Percentiles rank a stretch among this genome's conserved stretches.
These are phyloP conservation scores for Oxyteleia sp. DNA, from an alignment of 2,888 invertebrate species.

Conservation along the genomic window DNA sequence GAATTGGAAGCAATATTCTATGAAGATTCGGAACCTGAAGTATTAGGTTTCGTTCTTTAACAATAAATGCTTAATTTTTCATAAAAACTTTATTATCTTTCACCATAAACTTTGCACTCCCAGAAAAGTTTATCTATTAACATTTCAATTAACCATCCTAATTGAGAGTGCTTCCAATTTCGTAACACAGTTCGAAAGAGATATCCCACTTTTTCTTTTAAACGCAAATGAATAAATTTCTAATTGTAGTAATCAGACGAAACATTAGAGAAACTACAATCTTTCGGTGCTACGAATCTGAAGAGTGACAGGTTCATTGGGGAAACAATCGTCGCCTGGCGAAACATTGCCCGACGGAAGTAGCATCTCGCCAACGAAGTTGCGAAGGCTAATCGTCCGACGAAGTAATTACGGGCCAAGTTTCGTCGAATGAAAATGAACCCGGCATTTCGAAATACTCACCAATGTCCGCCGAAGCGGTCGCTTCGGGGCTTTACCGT, in stretches of 20 bases:
- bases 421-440: slow-evolving; percentile 78
- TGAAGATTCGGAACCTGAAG: too few species aligned
- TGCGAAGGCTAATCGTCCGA: slow-evolving; percentile 73
- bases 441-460: slow-evolving; percentile 71
- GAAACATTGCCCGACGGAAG: slow-evolving; percentile 52
- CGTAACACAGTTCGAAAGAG: slow-evolving; percentile 13
- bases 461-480: slow-evolving; percentile 72
- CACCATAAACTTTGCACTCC: too few species aligned
- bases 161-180: slow-evolving; percentile 13
- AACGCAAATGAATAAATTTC: slow-evolving; percentile 57
- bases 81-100: too few species aligned
- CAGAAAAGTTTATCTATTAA: too few species aligned
- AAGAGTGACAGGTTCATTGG: slow-evolving; percentile 72
- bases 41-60: too few species aligned
- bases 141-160: not conserved
- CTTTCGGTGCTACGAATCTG: slow-evolving; percentile 51
- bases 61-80: too few species aligned
- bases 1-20: too few species aligned
- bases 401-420: slow-evolving; percentile 77
- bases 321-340: slow-evolving; percentile 69
- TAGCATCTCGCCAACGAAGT: slow-evolving; percentile 65
- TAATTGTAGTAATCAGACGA: slow-evolving; percentile 55
- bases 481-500: slow-evolving; percentile 67
- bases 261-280: slow-evolving; percentile 54
- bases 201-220: slow-evolving; percentile 30